Conservation (phyloP, 2,113 vertebrate genomes). For the Psilopsiagon aurifrons region DNA sequence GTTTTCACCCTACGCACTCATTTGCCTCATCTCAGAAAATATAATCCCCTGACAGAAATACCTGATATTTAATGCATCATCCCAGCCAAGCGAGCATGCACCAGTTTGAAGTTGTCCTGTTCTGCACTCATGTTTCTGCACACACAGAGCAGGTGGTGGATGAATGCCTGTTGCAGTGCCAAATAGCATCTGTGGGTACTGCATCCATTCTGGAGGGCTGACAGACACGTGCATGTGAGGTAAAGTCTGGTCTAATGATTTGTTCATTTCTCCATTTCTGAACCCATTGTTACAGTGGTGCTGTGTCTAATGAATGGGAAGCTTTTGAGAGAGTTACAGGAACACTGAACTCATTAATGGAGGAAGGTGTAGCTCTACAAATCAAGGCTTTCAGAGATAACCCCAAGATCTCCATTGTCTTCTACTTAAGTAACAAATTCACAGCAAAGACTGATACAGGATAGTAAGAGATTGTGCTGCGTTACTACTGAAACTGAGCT, state of each 20-base stretch:
- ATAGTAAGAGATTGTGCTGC: neutral
- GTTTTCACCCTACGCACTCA: conserved; percentile 12
- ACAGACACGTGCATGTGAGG: neutral
- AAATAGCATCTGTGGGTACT: neutral
- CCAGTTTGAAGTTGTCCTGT: neutral
- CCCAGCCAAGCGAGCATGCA: neutral
- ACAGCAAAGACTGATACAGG: neutral
- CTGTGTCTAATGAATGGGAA: neutral
- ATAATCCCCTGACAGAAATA: neutral
- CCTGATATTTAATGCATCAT: neutral
- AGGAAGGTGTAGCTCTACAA: neutral
- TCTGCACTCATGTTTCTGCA: neutral
- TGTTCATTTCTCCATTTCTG: neutral
- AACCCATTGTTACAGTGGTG: neutral
- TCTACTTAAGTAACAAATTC: neutral
- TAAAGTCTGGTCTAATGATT: neutral
- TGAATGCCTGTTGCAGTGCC: neutral
- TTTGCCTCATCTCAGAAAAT: conserved; percentile 4
- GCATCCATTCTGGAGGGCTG: neutral
- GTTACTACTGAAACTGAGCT: neutral
- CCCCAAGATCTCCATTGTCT: neutral
- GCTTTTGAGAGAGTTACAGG: neutral
- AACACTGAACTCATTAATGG: neutral
- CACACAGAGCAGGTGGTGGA: neutral
- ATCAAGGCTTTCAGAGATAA: neutral